Base-by-base conservation (phyloP, 2,888 invertebrate genomes). In the Syrista parreyssii region DNA sequence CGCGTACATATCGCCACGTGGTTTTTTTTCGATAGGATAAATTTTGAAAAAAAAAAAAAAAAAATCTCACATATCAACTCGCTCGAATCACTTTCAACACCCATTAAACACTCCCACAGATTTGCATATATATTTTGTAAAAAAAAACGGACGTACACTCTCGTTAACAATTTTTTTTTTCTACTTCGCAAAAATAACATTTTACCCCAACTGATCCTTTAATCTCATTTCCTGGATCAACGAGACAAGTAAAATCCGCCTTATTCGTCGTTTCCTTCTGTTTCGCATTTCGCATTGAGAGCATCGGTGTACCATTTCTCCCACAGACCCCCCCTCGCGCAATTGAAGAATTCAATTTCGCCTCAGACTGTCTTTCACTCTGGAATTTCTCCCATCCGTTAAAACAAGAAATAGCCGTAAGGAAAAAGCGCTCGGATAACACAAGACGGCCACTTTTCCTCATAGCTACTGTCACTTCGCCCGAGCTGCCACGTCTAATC, bases 291-390 rank as follows among this genome's bases (percentile, higher is more conserved):
- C 23, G 4, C 0, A n/a, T n/a, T n/a, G n/a, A n/a, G 40, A 9
- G 40, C 6, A 40, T 40, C 23, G 40, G 9, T 23, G 9, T 23
- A 4, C 23, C 40, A 6, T 4, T 4, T 15, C 40, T 4, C 36
- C 12, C 36, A 1, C 0, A 3, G 0, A 4, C 0, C 15, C 4
- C 15, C 4, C 4, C 12, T 0, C 12, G 12, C 23, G 40, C 40
- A 55, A 55, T 55, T 23, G 40, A 55, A 55, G 40, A 55, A 55
- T 55, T 55, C 40, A 55, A 55, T 55, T 55, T 55, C 40, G 40
- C 2, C 23, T 23, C 40, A 15, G 40, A 55, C 23, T 55, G 40
- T 55, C 40, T 23, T 55, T 55, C 40, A 23, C 23, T 55, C 40
- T 55, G 40, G 40, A 55, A 55, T 55, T 55, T 55, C 23, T 55